These are phyloP conservation scores for Volucella inanis DNA, from an alignment of 2,888 invertebrate species.

Conservation along the genomic window DNA sequence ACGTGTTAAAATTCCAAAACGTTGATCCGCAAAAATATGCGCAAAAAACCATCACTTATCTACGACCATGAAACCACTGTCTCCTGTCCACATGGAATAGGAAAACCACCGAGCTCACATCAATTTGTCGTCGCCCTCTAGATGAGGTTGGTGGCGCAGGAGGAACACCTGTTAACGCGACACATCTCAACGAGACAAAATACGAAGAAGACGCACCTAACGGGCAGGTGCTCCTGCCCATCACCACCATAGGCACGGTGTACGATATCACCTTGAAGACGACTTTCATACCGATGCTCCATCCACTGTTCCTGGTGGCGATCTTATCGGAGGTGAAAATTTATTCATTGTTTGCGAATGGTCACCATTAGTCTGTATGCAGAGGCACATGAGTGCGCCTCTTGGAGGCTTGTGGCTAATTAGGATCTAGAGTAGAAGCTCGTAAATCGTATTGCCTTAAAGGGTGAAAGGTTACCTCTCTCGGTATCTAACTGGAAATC, in stretches of 20 bases:
- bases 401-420: constrained; percentile 52
- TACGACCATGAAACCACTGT: constrained; percentile 10
- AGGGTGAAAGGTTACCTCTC: constrained; percentile 73
- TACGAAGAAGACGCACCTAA: constrained; percentile 62
- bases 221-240: constrained; percentile 53
- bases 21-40: constrained; percentile 54
- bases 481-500: constrained; percentile 59
- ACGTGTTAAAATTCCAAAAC: constrained; percentile 64
- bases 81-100: background rate
- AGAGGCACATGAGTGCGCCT: constrained; percentile 23
- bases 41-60: constrained; percentile 23
- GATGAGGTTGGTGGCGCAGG: constrained; percentile 45
- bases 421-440: constrained; percentile 66
- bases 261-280: constrained; percentile 21
- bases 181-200: constrained; percentile 51
- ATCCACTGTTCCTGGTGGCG: constrained; percentile 61
- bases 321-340: constrained; percentile 79
- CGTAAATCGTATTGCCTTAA: constrained; percentile 71
- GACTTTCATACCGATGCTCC: constrained; percentile 48
- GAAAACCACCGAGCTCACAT: constrained; percentile 23
- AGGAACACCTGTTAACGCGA: constrained; percentile 68
- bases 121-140: constrained; percentile 44
- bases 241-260: background rate
- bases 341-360: constrained; percentile 77
- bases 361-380: constrained; percentile 60